These are phyloP conservation scores for Hypolimnas misippus DNA, from an alignment of 2,888 invertebrate genomes.

Conservation along the genomic window DNA sequence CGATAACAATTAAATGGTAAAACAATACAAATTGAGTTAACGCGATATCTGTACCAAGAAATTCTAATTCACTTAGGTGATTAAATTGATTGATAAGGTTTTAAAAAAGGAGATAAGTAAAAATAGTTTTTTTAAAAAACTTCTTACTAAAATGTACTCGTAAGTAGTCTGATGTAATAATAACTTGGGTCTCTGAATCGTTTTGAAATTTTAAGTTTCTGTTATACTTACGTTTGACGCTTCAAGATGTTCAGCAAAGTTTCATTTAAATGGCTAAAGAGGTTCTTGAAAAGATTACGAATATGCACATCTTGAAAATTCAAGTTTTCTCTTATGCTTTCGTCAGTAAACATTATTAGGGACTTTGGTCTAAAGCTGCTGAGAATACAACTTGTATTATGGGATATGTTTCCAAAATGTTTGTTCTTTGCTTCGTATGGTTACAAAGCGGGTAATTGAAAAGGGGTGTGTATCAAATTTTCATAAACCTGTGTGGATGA, in stretches of 20 bases:
- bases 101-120: too few relatives aligned
- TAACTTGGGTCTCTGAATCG: not conserved
- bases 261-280: not conserved
- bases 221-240: not conserved
- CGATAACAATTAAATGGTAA: too few relatives aligned
- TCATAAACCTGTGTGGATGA: slow-evolving; percentile 34
- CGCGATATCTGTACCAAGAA: too few relatives aligned
- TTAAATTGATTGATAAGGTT: too few relatives aligned
- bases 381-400: not conserved
- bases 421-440: slow-evolving; percentile 21
- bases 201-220: not conserved
- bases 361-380: not conserved
- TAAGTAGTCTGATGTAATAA: too few relatives aligned
- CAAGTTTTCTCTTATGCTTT: not conserved
- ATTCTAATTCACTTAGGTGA: too few relatives aligned
- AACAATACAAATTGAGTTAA: too few relatives aligned
- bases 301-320: not conserved
- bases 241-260: not conserved
- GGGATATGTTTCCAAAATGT: not conserved
- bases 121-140: too few relatives aligned
- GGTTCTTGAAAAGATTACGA: not conserved
- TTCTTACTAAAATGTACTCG: too few relatives aligned
- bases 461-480: slow-evolving; percentile 36
- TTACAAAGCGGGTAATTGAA: slow-evolving; percentile 36
- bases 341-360: not conserved